Base-by-base conservation (phyloP, 2,888 invertebrate genomes). In the Drosophila aldrichi region DNA sequence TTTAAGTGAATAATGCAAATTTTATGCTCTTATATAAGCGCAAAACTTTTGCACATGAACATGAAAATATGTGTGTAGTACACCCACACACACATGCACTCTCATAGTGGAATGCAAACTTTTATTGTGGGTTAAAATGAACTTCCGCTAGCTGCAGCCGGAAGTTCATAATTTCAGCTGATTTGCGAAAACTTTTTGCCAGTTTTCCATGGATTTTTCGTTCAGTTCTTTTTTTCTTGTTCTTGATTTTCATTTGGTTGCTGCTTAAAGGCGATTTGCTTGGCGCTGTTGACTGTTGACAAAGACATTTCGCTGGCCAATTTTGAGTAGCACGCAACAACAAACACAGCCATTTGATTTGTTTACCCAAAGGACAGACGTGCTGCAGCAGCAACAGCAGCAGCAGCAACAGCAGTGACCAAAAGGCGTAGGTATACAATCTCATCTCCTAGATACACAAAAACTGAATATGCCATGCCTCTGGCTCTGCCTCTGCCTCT, bases 91-190 rank as follows among this genome's bases (percentile, higher is more conserved):
- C 43, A 40, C 59, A 49, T 54, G 49, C 62, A 43, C 36, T 29
- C 55, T 12, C 46, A 14, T 18, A 22, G 22, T 77, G 61, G 75
- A 87, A 82, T 88, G 76, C 83, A 88, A 88, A 89, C 86, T 89
- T 87, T 89, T 87, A 87, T 87, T 87, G 90, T 89, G 88, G 90
- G 79, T 88, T 87, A 83, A 88, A 90, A 88, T 88, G 90, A 88
- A 88, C 87, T 88, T 88, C 87, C 87, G 85, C 85, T 73, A 62
- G 72, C 74, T 79, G 88, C 82, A 77, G 79, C 81, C 88, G 90
- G 90, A 87, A 87, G 90, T 87, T 87, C 90, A 87, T 90, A 87
- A 88, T 87, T 88, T 87, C 83, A 89, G 79, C 90, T 89, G 90
- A 89, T 89, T 89, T 87, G 88, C 76, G 52, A 81, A 85, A 85